These are phyloP conservation scores for Diaprepes abbreviatus DNA, from an alignment of 2,888 invertebrate genomes.

Conservation along the genomic window DNA sequence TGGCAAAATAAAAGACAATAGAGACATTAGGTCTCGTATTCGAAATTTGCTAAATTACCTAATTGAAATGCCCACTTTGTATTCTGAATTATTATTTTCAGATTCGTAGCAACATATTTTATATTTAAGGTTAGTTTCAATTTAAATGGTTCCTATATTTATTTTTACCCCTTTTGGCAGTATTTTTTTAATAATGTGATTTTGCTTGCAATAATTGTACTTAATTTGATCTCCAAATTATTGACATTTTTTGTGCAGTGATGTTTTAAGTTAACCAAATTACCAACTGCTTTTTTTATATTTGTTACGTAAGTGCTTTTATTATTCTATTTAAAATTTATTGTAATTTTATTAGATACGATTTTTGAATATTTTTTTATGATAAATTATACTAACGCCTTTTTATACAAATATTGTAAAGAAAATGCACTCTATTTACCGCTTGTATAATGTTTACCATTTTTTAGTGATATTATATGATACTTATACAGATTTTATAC, in stretches of 20 bases:
- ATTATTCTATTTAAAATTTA: no score
- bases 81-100: no score
- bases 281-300: background rate
- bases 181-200: slow-evolving; percentile 9
- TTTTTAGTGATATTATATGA: slow-evolving; percentile 32
- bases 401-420: no score
- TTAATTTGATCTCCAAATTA: slow-evolving; percentile 29
- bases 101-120: no score
- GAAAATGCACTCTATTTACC: slow-evolving; percentile 16
- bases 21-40: no score
- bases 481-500: slow-evolving; percentile 27
- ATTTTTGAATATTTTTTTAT: no score
- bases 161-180: slow-evolving; percentile 11
- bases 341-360: no score
- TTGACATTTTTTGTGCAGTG: slow-evolving; percentile 2
- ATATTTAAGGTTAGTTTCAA: background rate
- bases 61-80: no score
- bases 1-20: no score
- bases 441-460: slow-evolving; percentile 23
- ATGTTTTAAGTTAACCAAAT: background rate
- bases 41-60: no score
- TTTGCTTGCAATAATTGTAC: slow-evolving; percentile 11
- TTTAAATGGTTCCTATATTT: slow-evolving; percentile 18
- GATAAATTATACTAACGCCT: no score
- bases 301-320: background rate